phyloP scores from a whole-genome alignment of 2,888 invertebrate genomes.

The Gerris lacustris region DNA sequence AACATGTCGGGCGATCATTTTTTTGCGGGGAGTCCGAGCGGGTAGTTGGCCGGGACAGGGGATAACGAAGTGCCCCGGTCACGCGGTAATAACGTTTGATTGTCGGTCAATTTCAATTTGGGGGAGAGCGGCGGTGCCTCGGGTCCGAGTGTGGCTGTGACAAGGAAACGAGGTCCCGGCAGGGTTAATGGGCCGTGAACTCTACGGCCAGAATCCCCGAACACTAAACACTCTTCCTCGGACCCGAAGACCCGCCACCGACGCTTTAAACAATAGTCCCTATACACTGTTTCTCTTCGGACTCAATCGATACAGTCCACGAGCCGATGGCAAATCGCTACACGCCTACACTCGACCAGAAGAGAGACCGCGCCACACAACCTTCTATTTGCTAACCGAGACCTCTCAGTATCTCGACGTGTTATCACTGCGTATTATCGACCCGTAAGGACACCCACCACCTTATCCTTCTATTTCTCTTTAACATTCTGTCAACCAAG shows the following conservation, averaged over 20 bases:
- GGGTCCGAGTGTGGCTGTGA: neutral
- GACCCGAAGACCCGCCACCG: neutral
- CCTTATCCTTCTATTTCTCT: too few relatives aligned
- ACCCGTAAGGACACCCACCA: too few relatives aligned
- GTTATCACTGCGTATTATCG: too few relatives aligned
- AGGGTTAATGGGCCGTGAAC: neutral
- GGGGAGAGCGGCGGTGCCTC: neutral
- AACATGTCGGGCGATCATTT: neutral
- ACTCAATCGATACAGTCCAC: neutral
- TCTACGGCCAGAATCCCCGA: neutral
- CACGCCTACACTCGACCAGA: neutral
- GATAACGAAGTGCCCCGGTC: conserved; percentile 5
- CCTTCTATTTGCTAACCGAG: too few relatives aligned
- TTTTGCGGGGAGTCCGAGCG: neutral
- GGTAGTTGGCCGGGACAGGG: neutral
- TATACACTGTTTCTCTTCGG: neutral
- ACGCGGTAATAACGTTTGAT: conserved; percentile 5
- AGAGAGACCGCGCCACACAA: too few relatives aligned
- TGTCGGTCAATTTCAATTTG: conserved; percentile 5
- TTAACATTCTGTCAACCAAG: too few relatives aligned
- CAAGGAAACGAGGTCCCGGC: neutral
- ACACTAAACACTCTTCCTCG: neutral
- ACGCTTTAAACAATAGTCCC: neutral
- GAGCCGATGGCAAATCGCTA: neutral
- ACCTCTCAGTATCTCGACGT: too few relatives aligned